These are phyloP conservation scores for Peromyscus attwateri DNA, from an alignment of 2,797 vertebrate genomes.

Conservation along the genomic window DNA sequence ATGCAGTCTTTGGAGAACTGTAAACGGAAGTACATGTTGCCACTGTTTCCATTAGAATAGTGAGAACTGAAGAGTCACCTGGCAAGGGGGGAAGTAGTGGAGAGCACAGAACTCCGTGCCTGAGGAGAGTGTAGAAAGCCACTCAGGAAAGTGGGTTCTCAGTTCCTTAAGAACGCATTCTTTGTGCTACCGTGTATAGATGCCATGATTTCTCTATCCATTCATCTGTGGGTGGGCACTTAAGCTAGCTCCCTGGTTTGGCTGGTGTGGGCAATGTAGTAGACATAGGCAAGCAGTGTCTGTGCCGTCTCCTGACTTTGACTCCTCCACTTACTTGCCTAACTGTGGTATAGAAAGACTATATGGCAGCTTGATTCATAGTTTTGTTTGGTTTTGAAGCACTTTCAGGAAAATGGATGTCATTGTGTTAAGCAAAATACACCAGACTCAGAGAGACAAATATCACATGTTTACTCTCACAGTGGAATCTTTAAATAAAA, in stretches of 20 bases:
- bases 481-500: neutral
- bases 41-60: neutral
- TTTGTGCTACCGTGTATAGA: neutral
- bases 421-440: neutral
- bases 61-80: constrained; percentile 14
- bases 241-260: neutral
- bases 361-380: neutral
- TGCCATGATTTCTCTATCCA: neutral
- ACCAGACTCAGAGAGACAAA: neutral
- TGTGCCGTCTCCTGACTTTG: neutral
- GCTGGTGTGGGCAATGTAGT: neutral
- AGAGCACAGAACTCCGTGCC: neutral
- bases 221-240: neutral
- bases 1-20: neutral
- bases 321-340: neutral
- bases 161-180: neutral
- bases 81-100: neutral
- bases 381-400: neutral
- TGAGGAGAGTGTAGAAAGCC: neutral
- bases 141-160: neutral
- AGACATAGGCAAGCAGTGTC: neutral
- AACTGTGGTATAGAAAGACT: neutral
- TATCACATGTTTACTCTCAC: neutral
- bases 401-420: neutral
- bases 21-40: neutral